Evolutionary conservation across 92 coral and sea anemone species (phyloP).

Genomic region (Porites divaricata): DNA sequence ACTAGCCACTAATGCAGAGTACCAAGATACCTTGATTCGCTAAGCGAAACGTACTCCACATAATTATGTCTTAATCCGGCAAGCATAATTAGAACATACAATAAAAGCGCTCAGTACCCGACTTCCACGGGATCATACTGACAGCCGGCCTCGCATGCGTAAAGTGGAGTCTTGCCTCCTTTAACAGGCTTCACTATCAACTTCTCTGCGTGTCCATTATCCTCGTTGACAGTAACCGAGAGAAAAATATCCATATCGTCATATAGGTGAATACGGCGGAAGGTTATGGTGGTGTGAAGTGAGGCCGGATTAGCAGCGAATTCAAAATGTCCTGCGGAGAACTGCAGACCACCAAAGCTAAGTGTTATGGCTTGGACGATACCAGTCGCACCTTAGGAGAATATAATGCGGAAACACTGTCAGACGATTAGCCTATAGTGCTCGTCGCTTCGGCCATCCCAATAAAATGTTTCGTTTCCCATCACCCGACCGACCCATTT

Average conservation of each 20-base stretch:
- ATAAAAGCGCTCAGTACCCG: constrained; percentile 45
- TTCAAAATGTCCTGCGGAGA: constrained; percentile 92
- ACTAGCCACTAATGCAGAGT: no score
- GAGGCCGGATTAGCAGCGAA: constrained; percentile 99
- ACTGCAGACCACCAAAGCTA: constrained; percentile 97
- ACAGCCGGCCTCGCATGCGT: constrained; percentile 99
- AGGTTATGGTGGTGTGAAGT: constrained; percentile 90
- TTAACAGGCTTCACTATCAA: constrained; percentile 73
- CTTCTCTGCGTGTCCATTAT: constrained; percentile 93
- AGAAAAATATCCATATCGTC: constrained; percentile 78
- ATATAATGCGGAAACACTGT: background rate
- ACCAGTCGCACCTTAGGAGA: constrained; percentile 72
- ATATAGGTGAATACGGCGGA: constrained; percentile 91
- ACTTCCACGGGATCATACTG: constrained; percentile 94
- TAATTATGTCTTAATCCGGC: no score
- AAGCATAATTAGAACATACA: background rate
- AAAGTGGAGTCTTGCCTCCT: constrained; percentile 79
- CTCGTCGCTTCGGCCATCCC: no score
- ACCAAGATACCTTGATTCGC: no score
- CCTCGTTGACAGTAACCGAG: constrained; percentile 82
- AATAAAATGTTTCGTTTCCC: no score
- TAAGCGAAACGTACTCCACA: no score
- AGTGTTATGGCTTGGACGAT: constrained; percentile 92
- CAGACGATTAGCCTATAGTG: no score
- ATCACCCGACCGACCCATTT: no score